These are phyloP conservation scores for Agrilus planipennis DNA, from an alignment of 1,140 invertebrate genomes.

Conservation along the genomic window DNA sequence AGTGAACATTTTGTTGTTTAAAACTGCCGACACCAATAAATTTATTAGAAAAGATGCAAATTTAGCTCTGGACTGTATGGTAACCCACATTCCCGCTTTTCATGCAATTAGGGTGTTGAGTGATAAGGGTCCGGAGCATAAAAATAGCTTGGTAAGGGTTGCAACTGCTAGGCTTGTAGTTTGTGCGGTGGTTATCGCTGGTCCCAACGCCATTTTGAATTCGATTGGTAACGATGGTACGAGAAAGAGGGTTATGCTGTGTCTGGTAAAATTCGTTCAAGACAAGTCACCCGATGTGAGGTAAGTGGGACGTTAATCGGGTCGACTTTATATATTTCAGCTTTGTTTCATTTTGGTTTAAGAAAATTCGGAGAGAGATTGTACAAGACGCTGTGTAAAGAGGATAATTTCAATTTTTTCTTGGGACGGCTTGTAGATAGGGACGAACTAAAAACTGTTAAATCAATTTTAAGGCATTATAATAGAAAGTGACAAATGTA, in stretches of 20 bases:
- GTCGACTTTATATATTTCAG: background rate
- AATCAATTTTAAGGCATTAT: no score
- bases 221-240: constrained; percentile 22
- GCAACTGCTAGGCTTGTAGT: constrained; percentile 25
- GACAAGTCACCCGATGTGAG: constrained; percentile 27
- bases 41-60: constrained; percentile 55
- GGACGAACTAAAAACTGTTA: no score
- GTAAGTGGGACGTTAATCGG: constrained; percentile 14
- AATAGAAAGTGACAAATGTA: no score
- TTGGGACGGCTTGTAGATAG: no score
- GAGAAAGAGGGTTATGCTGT: constrained; percentile 24
- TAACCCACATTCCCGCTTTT: constrained; percentile 38
- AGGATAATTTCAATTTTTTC: constrained; percentile 26
- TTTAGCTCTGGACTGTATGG: constrained; percentile 43
- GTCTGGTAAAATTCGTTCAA: constrained; percentile 26
- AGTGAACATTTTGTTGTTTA: constrained; percentile 42
- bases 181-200: constrained; percentile 27
- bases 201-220: constrained; percentile 20
- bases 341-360: constrained; percentile 9
- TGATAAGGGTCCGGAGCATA: constrained; percentile 30
- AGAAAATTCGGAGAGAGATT: constrained; percentile 29
- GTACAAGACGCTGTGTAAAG: constrained; percentile 24
- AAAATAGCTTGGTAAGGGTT: constrained; percentile 26
- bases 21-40: constrained; percentile 49
- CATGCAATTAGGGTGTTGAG: constrained; percentile 29